Conservation (phyloP, 2,797 vertebrate species). For the Cossypha heuglini region DNA sequence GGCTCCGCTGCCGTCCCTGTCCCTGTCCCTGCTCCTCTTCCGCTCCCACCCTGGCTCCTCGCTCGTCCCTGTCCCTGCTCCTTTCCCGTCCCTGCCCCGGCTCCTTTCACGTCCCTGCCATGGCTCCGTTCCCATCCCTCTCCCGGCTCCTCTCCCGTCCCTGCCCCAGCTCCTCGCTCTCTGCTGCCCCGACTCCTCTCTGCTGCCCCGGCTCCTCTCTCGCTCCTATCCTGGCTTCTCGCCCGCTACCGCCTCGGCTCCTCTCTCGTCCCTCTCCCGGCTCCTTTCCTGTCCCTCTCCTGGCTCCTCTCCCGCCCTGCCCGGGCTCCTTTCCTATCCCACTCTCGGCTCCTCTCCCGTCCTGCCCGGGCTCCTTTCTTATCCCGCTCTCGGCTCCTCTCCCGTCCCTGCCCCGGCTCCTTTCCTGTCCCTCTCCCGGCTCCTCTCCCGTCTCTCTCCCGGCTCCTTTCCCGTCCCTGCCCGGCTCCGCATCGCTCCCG, state of each 20-base stretch:
- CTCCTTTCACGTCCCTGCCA: accelerated
- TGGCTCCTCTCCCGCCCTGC: not conserved
- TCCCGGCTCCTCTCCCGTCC: no score
- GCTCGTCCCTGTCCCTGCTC: no score
- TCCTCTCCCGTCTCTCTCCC: not conserved
- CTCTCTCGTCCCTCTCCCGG: no score
- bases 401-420: not conserved
- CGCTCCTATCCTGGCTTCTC: accelerated
- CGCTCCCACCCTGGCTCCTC: accelerated
- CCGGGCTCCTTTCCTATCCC: accelerated
- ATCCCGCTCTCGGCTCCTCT: accelerated
- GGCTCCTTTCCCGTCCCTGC: no score
- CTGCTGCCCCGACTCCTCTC: no score
- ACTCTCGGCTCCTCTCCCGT: accelerated
- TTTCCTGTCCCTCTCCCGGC: not conserved
- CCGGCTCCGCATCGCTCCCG: not conserved
- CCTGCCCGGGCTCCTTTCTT: no score
- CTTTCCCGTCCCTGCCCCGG: accelerated
- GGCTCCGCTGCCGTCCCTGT: not conserved
- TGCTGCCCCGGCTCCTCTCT: no score
- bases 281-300: no score
- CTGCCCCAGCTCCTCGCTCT: no score
- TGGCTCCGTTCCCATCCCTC: accelerated
- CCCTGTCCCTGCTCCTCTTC: accelerated
- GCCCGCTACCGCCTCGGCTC: no score